A percentile compares a stretch with the other conserved stretches of the same genome.
phyloP scores from a whole-genome alignment of 2,797 vertebrate species.

The Melanotaenia boesemani region DNA sequence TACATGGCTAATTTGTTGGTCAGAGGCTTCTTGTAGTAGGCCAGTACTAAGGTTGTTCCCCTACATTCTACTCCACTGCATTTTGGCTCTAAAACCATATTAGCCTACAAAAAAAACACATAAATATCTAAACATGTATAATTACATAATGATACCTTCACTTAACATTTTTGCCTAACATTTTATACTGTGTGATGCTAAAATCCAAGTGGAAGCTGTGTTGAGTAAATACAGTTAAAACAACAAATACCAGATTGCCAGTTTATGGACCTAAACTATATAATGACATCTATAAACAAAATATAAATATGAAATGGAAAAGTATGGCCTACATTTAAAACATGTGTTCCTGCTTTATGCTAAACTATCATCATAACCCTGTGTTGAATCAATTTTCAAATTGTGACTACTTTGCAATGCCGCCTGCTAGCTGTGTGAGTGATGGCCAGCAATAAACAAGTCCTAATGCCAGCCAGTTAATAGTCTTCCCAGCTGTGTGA shows the following conservation, averaged over 20 bases:
- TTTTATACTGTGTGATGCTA: too few species aligned
- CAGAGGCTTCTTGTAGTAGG: too few species aligned
- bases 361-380: conserved; percentile 3
- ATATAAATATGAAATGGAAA: neutral
- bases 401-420: conserved; percentile 35
- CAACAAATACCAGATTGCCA: neutral
- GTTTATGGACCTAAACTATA: neutral
- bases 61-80: too few species aligned
- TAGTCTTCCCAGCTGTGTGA: conserved; percentile 53
- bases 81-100: too few species aligned
- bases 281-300: neutral
- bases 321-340: neutral
- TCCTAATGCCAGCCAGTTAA: conserved; percentile 58
- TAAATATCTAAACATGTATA: neutral
- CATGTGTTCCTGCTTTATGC: neutral
- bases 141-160: neutral
- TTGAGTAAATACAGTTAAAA: neutral
- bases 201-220: too few species aligned
- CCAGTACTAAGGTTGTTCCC: too few species aligned
- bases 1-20: too few species aligned
- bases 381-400: conserved; percentile 24
- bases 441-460: conserved; percentile 64
- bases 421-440: conserved; percentile 46
- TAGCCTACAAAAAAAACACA: too few species aligned
- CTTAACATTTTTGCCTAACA: too few species aligned